Evolutionary conservation across 2,113 vertebrate species (phyloP).

Genomic region (Muntiacus muntjak): DNA sequence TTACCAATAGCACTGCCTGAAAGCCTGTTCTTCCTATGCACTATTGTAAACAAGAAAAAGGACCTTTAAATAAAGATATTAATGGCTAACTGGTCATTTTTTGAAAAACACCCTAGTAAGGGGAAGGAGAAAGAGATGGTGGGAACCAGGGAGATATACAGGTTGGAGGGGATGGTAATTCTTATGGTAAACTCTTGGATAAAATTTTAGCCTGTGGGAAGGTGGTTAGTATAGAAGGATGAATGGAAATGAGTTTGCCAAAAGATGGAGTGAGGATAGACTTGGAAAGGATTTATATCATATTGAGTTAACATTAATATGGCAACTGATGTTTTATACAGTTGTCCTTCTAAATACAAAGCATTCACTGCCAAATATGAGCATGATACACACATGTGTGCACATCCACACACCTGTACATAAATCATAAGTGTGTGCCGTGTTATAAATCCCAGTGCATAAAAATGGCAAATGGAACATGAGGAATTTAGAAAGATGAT

Average conservation of each 20-base stretch:
- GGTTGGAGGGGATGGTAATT: not conserved
- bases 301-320: not conserved
- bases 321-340: not conserved
- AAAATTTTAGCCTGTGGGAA: not conserved
- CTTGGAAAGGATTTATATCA: not conserved
- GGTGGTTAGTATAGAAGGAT: not conserved
- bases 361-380: not conserved
- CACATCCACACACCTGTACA: not conserved
- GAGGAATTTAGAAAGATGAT: not conserved
- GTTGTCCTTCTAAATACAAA: not conserved
- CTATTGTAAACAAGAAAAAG: not conserved
- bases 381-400: not conserved
- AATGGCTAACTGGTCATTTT: not conserved
- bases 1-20: not conserved
- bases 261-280: not conserved
- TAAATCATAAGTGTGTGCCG: rapidly evolving
- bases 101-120: not conserved
- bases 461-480: not conserved
- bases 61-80: not conserved
- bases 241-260: not conserved
- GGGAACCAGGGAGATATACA: not conserved
- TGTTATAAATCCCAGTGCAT: not conserved
- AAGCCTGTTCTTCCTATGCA: not conserved
- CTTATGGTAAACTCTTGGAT: not conserved
- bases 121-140: not conserved